Evolutionary conservation across 2,113 vertebrate genomes (phyloP).

Genomic region (Manacus vitellinus): DNA sequence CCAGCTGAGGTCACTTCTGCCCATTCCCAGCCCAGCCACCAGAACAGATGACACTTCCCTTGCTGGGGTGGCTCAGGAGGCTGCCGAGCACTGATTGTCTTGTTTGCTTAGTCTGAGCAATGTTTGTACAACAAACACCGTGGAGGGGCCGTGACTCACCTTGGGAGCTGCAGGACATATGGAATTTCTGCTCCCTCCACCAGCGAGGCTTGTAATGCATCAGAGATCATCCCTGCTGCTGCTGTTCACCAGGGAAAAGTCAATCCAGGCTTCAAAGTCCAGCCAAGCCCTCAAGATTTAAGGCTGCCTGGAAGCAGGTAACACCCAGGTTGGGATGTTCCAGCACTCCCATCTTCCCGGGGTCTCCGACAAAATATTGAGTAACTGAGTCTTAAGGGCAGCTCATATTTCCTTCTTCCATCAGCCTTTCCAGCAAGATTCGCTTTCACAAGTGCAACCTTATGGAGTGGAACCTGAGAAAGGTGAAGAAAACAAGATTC

Average conservation of each 20-base stretch:
- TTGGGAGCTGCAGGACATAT: neutral
- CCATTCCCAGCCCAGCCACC: neutral
- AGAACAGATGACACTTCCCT: conserved; percentile 1
- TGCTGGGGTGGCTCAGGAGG: neutral
- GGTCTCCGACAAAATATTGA: neutral
- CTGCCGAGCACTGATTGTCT: neutral
- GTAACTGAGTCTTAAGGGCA: neutral
- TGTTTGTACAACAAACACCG: conserved; percentile 9
- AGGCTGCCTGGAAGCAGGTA: neutral
- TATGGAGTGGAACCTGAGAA: neutral
- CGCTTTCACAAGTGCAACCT: neutral
- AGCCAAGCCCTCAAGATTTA: neutral
- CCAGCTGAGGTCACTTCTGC: neutral
- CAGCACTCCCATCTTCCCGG: neutral
- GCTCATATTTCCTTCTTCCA: neutral
- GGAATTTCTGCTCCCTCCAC: neutral
- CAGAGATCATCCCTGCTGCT: neutral
- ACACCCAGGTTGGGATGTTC: neutral
- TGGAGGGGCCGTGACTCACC: neutral
- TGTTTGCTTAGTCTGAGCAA: conserved; percentile 22
- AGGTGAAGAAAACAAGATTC: neutral
- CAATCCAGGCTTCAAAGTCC: neutral
- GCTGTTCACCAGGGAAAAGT: neutral
- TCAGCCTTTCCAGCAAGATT: neutral
- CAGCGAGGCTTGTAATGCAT: neutral